phyloP scores from a whole-genome alignment of 2,888 invertebrate species.

The Idaea aversata region DNA sequence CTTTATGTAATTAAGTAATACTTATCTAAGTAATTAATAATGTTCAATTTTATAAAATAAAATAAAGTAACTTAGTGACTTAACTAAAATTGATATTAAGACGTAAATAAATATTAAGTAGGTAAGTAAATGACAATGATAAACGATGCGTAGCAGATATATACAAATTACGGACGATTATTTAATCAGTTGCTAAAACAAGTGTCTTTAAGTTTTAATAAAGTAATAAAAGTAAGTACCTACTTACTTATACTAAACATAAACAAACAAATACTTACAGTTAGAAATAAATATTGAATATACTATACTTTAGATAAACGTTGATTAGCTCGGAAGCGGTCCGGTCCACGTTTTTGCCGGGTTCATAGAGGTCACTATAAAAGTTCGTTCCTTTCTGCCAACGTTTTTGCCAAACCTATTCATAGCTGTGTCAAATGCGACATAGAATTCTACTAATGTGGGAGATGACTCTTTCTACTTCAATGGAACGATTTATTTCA shows the following conservation, averaged over 20 bases:
- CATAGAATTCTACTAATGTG: slow-evolving; percentile 1
- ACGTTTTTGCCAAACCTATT: neutral
- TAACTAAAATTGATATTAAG: too few relatives aligned
- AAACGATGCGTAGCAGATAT: too few relatives aligned
- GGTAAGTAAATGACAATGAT: too few relatives aligned
- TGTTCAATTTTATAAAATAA: too few relatives aligned
- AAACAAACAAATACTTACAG: neutral
- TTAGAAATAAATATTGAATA: neutral
- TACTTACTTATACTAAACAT: neutral
- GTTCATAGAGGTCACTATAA: neutral
- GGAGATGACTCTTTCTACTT: neutral
- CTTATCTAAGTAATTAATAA: too few relatives aligned
- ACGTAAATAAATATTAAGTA: too few relatives aligned
- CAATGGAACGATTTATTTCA: neutral
- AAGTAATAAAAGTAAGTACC: too few relatives aligned
- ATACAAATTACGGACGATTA: too few relatives aligned
- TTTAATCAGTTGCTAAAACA: too few relatives aligned
- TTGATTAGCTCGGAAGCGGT: neutral
- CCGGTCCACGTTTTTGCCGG: neutral
- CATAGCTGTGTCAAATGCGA: neutral
- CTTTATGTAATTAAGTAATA: too few relatives aligned
- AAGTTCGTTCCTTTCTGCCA: neutral
- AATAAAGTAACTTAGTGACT: too few relatives aligned
- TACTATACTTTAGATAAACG: neutral
- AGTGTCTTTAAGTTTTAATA: too few relatives aligned